Evolutionary conservation across 2,113 vertebrate genomes (phyloP).

Genomic region (Geothlypis trichas): DNA sequence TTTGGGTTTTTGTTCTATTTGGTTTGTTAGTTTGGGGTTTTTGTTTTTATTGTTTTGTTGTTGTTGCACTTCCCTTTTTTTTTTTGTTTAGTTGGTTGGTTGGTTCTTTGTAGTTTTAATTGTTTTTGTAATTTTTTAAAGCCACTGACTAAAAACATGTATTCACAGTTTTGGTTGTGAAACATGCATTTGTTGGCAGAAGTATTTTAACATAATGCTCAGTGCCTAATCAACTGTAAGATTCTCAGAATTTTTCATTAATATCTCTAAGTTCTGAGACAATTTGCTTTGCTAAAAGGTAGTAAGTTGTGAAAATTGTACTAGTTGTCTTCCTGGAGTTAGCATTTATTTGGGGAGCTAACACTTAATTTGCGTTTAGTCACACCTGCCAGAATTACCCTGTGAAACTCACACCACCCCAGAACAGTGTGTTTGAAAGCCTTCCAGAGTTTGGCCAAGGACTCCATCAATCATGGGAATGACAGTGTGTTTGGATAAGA

Average conservation of each 20-base stretch:
- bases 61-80: neutral
- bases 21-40: neutral
- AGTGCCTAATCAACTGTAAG: neutral
- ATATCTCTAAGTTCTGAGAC: neutral
- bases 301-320: neutral
- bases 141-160: neutral
- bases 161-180: neutral
- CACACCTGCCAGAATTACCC: constrained; percentile 27
- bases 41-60: rapidly evolving
- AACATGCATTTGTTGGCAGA: neutral
- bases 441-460: neutral
- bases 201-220: neutral
- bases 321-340: neutral
- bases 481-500: constrained; percentile 40
- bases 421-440: neutral
- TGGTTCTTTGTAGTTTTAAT: neutral
- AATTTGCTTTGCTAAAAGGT: neutral
- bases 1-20: neutral
- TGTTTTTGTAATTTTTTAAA: neutral
- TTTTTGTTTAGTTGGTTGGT: neutral
- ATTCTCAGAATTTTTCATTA: neutral
- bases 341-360: neutral
- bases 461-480: constrained; percentile 10
- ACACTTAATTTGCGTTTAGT: constrained; percentile 4
- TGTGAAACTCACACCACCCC: constrained; percentile 24